Evolutionary conservation across 2,888 invertebrate genomes (phyloP).

Genomic region (Microctonus brassicae): DNA sequence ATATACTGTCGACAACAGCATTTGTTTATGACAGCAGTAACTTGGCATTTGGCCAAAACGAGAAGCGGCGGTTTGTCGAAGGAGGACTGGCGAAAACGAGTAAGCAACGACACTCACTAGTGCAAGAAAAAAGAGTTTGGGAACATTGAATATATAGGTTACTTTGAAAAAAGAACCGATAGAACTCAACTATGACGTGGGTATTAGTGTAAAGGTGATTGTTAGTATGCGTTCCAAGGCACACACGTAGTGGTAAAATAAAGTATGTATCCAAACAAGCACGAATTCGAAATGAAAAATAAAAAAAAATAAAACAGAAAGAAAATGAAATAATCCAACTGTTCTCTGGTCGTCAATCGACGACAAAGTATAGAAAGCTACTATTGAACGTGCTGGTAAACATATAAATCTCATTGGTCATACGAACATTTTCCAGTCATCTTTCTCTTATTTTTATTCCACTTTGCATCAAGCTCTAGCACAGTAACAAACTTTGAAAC

Average conservation of each 20-base stretch:
- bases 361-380: background rate
- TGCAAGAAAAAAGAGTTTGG: background rate
- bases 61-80: background rate
- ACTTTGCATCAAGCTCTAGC: too few relatives aligned
- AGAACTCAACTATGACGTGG: background rate
- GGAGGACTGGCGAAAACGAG: background rate
- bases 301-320: background rate
- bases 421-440: background rate
- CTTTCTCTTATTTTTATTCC: background rate
- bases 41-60: background rate
- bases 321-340: background rate
- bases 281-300: too few relatives aligned
- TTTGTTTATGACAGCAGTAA: background rate
- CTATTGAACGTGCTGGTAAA: background rate
- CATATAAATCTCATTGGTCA: background rate
- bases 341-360: background rate
- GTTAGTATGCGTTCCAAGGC: background rate
- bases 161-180: background rate
- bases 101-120: background rate
- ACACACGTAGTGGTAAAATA: background rate
- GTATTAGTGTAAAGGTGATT: background rate
- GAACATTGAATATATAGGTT: background rate
- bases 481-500: too few relatives aligned
- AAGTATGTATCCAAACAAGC: background rate
- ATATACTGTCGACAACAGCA: background rate